A percentile compares a stretch with the other conserved stretches of the same genome.
These are phyloP conservation scores for Aphelenchoides besseyi DNA, from an alignment of 1,140 invertebrate species.

Conservation along the genomic window DNA sequence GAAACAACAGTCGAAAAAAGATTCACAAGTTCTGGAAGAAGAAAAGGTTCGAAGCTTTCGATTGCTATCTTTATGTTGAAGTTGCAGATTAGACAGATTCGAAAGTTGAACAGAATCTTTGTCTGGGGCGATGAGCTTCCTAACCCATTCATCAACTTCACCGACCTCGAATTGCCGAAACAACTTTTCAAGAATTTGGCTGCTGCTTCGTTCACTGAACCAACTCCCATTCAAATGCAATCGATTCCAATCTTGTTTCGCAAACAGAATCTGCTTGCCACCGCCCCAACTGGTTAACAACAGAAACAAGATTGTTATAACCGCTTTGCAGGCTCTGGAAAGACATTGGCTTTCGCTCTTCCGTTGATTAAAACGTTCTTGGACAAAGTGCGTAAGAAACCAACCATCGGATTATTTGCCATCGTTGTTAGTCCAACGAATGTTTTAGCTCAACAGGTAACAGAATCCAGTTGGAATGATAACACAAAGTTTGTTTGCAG, in stretches of 20 bases:
- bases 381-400: conserved; percentile 38
- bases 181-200: conserved; percentile 74
- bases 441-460: conserved; percentile 85
- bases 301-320: background rate
- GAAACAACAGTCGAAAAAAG: background rate
- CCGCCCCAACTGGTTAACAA: conserved; percentile 72
- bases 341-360: conserved; percentile 66
- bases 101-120: conserved; percentile 53
- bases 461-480: too few species aligned
- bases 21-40: background rate
- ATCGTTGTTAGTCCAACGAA: conserved; percentile 85
- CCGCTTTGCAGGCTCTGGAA: conserved; percentile 64
- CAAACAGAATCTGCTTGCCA: conserved; percentile 81
- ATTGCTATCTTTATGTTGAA: too few species aligned
- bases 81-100: conserved; percentile 43
- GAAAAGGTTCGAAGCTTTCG: background rate
- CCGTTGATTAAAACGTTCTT: conserved; percentile 68
- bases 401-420: conserved; percentile 71
- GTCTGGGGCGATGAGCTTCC: conserved; percentile 57
- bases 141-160: conserved; percentile 51
- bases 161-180: conserved; percentile 65
- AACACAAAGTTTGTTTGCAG: conserved; percentile 37
- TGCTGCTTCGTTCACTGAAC: conserved; percentile 73
- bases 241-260: conserved; percentile 80
- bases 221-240: conserved; percentile 92